Evolutionary conservation across 1,140 invertebrate species (phyloP).

Genomic region (Formica selysi): DNA sequence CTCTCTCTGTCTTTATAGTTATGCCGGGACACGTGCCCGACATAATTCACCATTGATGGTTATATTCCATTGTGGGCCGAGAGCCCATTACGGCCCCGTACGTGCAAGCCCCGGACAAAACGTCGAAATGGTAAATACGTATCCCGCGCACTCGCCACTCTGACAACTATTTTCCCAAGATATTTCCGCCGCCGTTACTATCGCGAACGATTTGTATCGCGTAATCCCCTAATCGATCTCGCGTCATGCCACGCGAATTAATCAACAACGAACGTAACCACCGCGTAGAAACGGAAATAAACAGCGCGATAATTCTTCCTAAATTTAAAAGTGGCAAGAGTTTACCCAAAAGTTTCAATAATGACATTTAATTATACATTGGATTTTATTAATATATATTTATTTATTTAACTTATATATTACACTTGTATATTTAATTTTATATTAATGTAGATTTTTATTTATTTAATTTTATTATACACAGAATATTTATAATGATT

Average conservation of each 20-base stretch:
- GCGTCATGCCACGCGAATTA: slow-evolving; percentile 49
- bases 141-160: slow-evolving; percentile 24
- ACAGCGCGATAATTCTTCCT: background rate
- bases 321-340: slow-evolving; percentile 18
- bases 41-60: slow-evolving; percentile 84
- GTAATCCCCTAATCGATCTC: slow-evolving; percentile 54
- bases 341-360: background rate
- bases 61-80: slow-evolving; percentile 81
- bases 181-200: slow-evolving; percentile 15
- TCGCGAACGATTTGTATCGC: slow-evolving; percentile 56
- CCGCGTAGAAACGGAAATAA: slow-evolving; percentile 38
- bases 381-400: background rate
- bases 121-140: slow-evolving; percentile 74
- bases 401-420: background rate
- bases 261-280: slow-evolving; percentile 35
- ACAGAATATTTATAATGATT: background rate
- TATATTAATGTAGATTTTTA: slow-evolving; percentile 13
- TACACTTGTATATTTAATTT: background rate
- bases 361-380: background rate
- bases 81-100: slow-evolving; percentile 78
- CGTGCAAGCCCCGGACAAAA: slow-evolving; percentile 72
- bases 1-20: slow-evolving; percentile 75
- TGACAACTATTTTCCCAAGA: slow-evolving; percentile 67
- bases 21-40: slow-evolving; percentile 78
- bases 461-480: background rate